phyloP scores from a whole-genome alignment of 2,797 vertebrate genomes.

The Lateolabrax maculatus region DNA sequence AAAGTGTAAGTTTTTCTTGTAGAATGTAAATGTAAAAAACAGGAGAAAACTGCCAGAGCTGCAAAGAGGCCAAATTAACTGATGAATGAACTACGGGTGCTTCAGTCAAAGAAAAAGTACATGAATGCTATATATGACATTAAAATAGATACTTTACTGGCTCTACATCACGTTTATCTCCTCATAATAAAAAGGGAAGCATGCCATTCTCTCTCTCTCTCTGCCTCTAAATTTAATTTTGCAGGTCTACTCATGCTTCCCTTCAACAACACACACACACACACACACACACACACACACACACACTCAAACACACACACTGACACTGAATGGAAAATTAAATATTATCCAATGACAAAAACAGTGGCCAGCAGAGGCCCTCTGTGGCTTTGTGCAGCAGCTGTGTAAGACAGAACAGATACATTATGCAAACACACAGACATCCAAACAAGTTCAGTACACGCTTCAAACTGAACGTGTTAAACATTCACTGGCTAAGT shows the following conservation, averaged over 20 bases:
- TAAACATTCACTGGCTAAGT: conserved; percentile 48
- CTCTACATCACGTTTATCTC: neutral
- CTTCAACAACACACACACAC: conserved; percentile 8
- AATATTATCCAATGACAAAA: conserved; percentile 71
- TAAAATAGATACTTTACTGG: no score
- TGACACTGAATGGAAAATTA: conserved; percentile 67
- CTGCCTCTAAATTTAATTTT: neutral
- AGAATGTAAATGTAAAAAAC: no score
- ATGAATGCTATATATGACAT: no score
- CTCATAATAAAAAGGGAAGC: neutral
- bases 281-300: neutral
- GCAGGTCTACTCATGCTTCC: conserved; percentile 7
- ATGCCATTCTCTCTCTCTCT: neutral
- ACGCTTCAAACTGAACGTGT: conserved; percentile 11
- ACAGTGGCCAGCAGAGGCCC: conserved; percentile 44
- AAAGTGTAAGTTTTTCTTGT: no score
- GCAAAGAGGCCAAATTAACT: no score
- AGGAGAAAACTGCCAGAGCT: neutral
- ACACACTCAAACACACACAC: neutral
- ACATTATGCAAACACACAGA: conserved; percentile 63
- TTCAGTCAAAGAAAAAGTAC: neutral
- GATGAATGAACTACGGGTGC: no score
- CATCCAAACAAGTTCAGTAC: conserved; percentile 41
- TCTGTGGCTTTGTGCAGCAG: conserved; percentile 45
- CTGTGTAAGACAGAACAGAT: conserved; percentile 56